Base-by-base conservation (phyloP, 2,797 vertebrate species). In the Rhinogobio ventralis region DNA sequence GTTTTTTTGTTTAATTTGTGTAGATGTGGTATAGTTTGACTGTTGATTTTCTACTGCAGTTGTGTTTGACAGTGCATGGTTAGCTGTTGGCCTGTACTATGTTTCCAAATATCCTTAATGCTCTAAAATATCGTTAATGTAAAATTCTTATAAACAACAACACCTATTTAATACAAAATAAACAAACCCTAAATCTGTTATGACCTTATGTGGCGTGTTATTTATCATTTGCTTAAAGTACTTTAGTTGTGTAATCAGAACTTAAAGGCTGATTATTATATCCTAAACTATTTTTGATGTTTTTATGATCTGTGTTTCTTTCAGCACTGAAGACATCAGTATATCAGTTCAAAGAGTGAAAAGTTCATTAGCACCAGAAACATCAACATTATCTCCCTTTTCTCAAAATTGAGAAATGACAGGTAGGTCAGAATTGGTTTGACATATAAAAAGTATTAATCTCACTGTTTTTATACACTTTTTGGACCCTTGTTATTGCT, bases 391-490 rank as follows among this genome's bases (percentile, higher is more conserved):
- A 9, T 28, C 79, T 72, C 46, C 25, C 8, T 62, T 6, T 66
- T 53, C 8, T 66, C 81, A 46, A 79, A 66, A 90, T 80, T 88
- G 89, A 88, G 91, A 88, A 81, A 95, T 95, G 94, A 84, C 91
- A 91, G 94, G 94, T 95, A 69, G 84, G 71, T 49, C 45, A 20
- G 33, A 28, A 60, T 53, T 67, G 46, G 17, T 68, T 42, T 36
- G 23, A 9, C 1, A 53, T 68, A 5, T 30, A 23, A 23, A 36
- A 8, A 33, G 3, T 7, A 23, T 46, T 1, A 45, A 30, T 30
- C 5, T 64, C 2, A 11, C 3, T 67, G 13, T 36, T 51, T 79
- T 67, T 19, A 51, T 39, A 4, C 2, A 9, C 2, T 39, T 76
- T 57, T 39, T 39, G 13, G 6, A 13, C 2, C 5, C 19, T 20